Evolutionary conservation across 2,888 invertebrate genomes (phyloP), one percentile per base, ranked within the genome.

Genomic region (Stenichneumon culpator): DNA sequence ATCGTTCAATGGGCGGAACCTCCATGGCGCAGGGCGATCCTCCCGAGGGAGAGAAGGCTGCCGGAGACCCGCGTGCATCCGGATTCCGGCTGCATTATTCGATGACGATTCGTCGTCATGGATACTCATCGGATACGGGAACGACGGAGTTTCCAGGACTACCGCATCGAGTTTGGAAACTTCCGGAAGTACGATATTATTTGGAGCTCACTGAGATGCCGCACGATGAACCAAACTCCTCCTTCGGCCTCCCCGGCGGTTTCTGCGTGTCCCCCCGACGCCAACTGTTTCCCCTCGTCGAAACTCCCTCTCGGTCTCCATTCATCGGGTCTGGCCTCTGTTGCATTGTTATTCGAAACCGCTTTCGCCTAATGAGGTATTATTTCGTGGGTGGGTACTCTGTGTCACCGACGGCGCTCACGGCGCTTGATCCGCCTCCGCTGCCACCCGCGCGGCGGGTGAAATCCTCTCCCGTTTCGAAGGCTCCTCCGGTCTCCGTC

Each of bases 261-360:
- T 32, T 79, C 69, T 16, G 44, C 7, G 25, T 39, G 44, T 69
- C n/a, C n/a, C 39, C 19, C 32, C 14, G 28, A 28, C n/a, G 44
- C 60, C 14, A 22, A 22, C 22, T 19, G 63, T 28, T 47, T 25
- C 54, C 39, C 32, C 39, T 50, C 74, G 32, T 73, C 36, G 74
- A 84, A 69, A 54, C 81, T 73, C 77, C 78, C 32, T 44, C 70
- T 19, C 60, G 60, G 28, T 79, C 89, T 82, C 85, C 84, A 79
- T 83, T 67, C 84, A 77, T 25, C 65, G 74, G 69, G 69, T 63
- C 9, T 52, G 19, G 54, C 70, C 77, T 68, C 22, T 25, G 67
- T 63, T 75, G 86, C 87, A 87, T 89, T 89, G 87, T 89, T 89
- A 90, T 86, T 87, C 78, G 88, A 88, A 88, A 88, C 83, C 82